phyloP scores from a whole-genome alignment of 1,140 invertebrate species.

The Venustaconcha ellipsiformis region DNA sequence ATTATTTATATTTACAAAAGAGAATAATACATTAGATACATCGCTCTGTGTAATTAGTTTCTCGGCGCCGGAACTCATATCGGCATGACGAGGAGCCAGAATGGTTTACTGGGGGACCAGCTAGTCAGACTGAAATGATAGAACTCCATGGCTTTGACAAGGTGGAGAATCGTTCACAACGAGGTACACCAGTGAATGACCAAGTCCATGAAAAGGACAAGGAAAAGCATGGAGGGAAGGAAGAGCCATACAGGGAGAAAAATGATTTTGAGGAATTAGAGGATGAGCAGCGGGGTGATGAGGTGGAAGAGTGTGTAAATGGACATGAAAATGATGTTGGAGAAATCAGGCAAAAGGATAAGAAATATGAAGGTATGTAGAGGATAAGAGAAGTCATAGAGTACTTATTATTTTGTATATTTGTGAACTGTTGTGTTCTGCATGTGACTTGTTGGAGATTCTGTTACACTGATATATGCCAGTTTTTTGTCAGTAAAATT shows the following conservation, averaged over 20 bases:
- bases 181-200: constrained; percentile 13
- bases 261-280: constrained; percentile 31
- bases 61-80: constrained; percentile 15
- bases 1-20: constrained; percentile 6
- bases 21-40: not conserved
- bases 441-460: not conserved
- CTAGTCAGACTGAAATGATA: constrained; percentile 92
- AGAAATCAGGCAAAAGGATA: not conserved
- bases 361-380: not conserved
- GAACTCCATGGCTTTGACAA: constrained; percentile 93
- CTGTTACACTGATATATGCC: too few species aligned
- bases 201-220: constrained; percentile 8
- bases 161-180: constrained; percentile 45
- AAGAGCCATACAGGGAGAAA: constrained; percentile 16
- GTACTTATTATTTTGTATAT: not conserved
- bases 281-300: constrained; percentile 8
- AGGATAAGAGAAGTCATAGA: not conserved
- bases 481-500: too few species aligned
- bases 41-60: constrained; percentile 17
- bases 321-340: not conserved
- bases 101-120: constrained; percentile 86
- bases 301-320: not conserved
- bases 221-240: not conserved
- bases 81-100: constrained; percentile 69
- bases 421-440: too few species aligned